phyloP scores from a whole-genome alignment of 2,113 vertebrate species.

The Lanius collurio region DNA sequence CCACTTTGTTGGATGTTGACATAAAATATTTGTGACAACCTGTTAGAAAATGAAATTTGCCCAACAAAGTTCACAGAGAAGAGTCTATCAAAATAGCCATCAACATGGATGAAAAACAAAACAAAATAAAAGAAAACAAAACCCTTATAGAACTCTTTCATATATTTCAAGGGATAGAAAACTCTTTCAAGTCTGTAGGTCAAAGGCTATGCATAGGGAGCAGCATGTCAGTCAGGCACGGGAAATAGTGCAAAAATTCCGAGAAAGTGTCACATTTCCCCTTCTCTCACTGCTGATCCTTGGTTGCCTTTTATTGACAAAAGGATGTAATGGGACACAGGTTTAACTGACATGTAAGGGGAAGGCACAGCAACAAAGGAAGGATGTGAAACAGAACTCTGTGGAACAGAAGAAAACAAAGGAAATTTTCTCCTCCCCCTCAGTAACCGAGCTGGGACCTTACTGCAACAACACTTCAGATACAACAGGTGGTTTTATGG shows the following conservation, averaged over 20 bases:
- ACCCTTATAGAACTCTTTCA: neutral
- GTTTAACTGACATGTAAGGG: neutral
- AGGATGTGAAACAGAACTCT: neutral
- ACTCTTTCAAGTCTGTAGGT: neutral
- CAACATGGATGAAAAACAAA: neutral
- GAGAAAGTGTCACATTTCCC: neutral
- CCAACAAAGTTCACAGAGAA: neutral
- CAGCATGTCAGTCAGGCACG: neutral
- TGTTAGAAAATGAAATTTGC: constrained; percentile 19
- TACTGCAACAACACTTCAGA: neutral
- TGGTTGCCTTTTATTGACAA: neutral
- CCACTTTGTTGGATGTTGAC: neutral
- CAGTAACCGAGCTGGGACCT: neutral
- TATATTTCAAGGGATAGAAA: neutral
- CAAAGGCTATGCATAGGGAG: neutral
- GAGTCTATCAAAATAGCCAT: neutral
- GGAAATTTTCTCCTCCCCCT: neutral
- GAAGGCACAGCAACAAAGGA: neutral
- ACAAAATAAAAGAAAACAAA: no score
- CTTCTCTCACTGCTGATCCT: neutral
- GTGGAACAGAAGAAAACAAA: neutral
- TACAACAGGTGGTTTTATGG: neutral
- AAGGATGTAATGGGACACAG: neutral
- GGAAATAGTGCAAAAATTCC: neutral
- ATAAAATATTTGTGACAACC: constrained; percentile 1